phyloP scores from a whole-genome alignment of 2,888 invertebrate genomes.

The Pasiphila rectangulata region DNA sequence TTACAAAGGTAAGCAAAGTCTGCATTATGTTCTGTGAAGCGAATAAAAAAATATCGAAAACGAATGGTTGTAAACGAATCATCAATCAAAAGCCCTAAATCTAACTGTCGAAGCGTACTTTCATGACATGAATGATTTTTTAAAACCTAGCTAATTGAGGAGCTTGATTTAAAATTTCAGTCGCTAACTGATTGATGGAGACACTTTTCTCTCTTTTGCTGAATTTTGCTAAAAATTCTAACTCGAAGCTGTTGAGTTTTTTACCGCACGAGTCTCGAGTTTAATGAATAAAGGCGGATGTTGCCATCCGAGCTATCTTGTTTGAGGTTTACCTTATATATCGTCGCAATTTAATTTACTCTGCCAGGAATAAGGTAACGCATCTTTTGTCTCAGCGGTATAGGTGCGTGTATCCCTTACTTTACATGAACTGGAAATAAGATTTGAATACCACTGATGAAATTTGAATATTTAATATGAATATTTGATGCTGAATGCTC shows the following conservation, averaged over 20 bases:
- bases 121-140: not conserved
- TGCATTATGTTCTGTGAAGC: not conserved
- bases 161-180: not conserved
- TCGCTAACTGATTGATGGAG: conserved; percentile 5
- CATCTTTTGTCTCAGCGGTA: conserved; percentile 33
- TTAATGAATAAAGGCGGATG: conserved; percentile 1
- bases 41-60: not conserved
- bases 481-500: no score
- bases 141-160: conserved; percentile 3
- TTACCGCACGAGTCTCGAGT: conserved; percentile 10
- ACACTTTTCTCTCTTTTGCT: not conserved
- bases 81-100: conserved; percentile 4
- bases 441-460: conserved; percentile 31
- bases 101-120: conserved; percentile 1
- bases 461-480: no score
- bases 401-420: conserved; percentile 34
- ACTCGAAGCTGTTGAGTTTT: not conserved
- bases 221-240: not conserved
- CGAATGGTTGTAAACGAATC: not conserved
- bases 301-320: conserved; percentile 18
- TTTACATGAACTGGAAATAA: conserved; percentile 30
- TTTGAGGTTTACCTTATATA: conserved; percentile 25
- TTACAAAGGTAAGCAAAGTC: not conserved
- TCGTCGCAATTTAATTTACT: conserved; percentile 30
- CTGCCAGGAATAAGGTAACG: conserved; percentile 18